These are phyloP conservation scores for Slavum lentiscoides DNA, from an alignment of 2,888 invertebrate species.

Conservation along the genomic window DNA sequence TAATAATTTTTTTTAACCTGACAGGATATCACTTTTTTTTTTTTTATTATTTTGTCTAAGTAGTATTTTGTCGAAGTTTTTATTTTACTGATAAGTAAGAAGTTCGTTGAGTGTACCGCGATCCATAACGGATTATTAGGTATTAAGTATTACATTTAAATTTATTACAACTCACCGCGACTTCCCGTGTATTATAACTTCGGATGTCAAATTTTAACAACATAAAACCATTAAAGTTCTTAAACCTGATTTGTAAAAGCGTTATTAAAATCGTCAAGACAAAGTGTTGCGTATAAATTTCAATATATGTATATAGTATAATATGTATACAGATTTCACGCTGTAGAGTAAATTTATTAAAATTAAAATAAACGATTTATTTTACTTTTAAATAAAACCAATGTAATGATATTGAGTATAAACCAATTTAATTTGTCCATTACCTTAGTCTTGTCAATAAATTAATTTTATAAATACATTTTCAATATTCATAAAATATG, in stretches of 20 bases:
- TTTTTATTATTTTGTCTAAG: not conserved
- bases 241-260: not conserved
- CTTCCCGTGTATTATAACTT: conserved; percentile 14
- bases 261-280: conserved; percentile 3
- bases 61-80: conserved; percentile 13
- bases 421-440: no score
- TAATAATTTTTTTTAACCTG: no score
- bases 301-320: no score
- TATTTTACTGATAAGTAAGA: not conserved
- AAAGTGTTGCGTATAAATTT: not conserved
- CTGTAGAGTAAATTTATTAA: not conserved
- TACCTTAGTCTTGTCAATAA: no score
- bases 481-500: no score
- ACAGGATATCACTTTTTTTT: not conserved
- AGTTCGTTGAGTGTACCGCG: conserved; percentile 21
- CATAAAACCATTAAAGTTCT: conserved; percentile 29
- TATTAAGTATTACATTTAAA: conserved; percentile 27
- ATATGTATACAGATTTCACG: not conserved
- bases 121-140: conserved; percentile 16
- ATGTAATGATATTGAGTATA: no score
- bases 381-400: no score
- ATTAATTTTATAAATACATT: no score
- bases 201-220: conserved; percentile 19
- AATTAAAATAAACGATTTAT: not conserved
- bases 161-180: no score